Percentiles rank a stretch among this genome's conserved stretches.
Conservation (phyloP, 2,888 invertebrate species). For the Tyria jacobaeae region DNA sequence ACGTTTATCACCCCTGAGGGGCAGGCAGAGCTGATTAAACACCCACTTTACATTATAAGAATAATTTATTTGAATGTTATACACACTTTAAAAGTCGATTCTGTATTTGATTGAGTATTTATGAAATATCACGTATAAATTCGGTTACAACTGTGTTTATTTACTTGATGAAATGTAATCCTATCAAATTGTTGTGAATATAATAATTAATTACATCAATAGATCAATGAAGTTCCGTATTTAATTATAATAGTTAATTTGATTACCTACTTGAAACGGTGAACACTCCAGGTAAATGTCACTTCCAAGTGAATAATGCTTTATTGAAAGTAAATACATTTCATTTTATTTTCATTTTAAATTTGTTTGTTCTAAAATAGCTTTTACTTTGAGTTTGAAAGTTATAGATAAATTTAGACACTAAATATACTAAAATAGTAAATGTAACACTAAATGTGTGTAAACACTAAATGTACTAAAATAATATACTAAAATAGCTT, state of each 20-base stretch:
- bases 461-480: neutral
- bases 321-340: neutral
- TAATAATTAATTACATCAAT: neutral
- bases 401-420: neutral
- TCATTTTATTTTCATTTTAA: no score
- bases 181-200: no score
- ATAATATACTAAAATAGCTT: neutral
- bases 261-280: neutral
- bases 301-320: neutral
- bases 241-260: conserved; percentile 10
- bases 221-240: conserved; percentile 4
- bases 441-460: neutral
- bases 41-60: no score
- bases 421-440: no score
- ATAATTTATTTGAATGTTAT: no score
- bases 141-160: neutral
- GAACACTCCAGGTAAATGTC: neutral
- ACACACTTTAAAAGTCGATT: no score
- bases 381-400: neutral
- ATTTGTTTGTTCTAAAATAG: no score
- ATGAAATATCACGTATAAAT: no score
- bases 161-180: no score
- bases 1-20: no score
- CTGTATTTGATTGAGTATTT: no score
- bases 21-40: no score